A percentile compares a stretch with the other conserved stretches of the same genome.
These are phyloP conservation scores for Muscicapa adusta DNA, from an alignment of 2,113 vertebrate genomes.

Conservation along the genomic window DNA sequence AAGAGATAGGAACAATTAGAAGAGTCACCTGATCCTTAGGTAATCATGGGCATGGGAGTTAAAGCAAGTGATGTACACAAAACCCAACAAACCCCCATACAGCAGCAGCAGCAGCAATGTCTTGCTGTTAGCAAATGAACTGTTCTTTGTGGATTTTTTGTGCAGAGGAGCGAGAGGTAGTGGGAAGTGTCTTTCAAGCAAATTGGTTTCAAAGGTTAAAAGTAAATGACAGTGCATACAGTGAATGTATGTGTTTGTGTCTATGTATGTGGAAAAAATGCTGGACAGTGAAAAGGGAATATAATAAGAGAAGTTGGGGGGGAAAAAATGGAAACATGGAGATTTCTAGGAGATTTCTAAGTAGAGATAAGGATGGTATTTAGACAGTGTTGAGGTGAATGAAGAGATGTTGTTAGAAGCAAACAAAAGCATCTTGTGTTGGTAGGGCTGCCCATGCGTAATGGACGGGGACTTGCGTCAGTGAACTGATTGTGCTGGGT, in stretches of 20 bases:
- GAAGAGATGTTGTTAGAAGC: not conserved
- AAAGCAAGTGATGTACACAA: not conserved
- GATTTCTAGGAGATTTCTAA: not conserved
- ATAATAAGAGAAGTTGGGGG: not conserved
- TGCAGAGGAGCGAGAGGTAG: not conserved
- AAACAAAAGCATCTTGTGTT: not conserved
- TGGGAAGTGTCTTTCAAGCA: not conserved
- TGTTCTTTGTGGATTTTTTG: not conserved
- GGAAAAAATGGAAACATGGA: not conserved
- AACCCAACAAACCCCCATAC: not conserved
- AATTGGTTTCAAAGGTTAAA: not conserved
- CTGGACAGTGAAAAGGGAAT: not conserved
- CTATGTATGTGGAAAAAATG: accelerated
- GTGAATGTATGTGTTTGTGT: accelerated
- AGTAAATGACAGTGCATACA: not conserved
- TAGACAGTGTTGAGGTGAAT: not conserved
- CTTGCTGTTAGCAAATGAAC: not conserved
- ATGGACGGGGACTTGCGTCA: not conserved
- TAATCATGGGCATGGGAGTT: not conserved
- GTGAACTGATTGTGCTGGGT: not conserved
- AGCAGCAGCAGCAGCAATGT: not conserved
- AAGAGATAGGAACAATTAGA: not conserved
- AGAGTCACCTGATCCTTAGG: not conserved
- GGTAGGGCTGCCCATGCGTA: not conserved
- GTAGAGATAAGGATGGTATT: not conserved